Conservation (phyloP, 2,113 vertebrate species). For the Ceyx melanurus region DNA sequence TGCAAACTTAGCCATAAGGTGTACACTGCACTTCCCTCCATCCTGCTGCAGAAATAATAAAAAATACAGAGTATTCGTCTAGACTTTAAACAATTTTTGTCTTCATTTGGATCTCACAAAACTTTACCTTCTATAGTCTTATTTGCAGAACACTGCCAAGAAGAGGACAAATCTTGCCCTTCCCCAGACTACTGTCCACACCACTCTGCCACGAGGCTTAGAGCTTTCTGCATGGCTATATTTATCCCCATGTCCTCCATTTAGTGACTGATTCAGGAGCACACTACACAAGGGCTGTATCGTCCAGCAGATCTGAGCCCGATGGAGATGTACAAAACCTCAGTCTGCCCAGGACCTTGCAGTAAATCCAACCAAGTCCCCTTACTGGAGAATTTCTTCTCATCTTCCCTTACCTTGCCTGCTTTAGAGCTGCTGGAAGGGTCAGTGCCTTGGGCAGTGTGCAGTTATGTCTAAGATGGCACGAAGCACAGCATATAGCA, state of each 20-base stretch:
- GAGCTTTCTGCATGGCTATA: neutral
- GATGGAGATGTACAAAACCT: rapidly evolving
- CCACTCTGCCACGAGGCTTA: neutral
- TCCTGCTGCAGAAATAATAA: neutral
- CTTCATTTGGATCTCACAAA: neutral
- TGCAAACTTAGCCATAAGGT: neutral
- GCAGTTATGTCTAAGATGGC: neutral
- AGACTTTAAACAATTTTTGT: neutral
- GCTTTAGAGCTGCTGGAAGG: neutral
- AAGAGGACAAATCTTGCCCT: neutral
- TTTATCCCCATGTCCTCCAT: neutral
- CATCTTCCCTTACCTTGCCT: neutral
- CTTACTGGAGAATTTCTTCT: neutral
- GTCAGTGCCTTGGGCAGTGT: neutral
- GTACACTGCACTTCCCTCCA: neutral
- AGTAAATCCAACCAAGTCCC: neutral
- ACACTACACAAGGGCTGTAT: neutral
- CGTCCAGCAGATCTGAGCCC: neutral
- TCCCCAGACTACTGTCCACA: neutral
- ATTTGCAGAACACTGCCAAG: neutral
- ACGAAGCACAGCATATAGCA: neutral
- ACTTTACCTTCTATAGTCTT: neutral
- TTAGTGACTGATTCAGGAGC: neutral
- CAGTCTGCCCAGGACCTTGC: neutral
- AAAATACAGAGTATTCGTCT: neutral